Evolutionary conservation across 1,140 invertebrate genomes (phyloP).

Genomic region (Ostrea denselamellosa): DNA sequence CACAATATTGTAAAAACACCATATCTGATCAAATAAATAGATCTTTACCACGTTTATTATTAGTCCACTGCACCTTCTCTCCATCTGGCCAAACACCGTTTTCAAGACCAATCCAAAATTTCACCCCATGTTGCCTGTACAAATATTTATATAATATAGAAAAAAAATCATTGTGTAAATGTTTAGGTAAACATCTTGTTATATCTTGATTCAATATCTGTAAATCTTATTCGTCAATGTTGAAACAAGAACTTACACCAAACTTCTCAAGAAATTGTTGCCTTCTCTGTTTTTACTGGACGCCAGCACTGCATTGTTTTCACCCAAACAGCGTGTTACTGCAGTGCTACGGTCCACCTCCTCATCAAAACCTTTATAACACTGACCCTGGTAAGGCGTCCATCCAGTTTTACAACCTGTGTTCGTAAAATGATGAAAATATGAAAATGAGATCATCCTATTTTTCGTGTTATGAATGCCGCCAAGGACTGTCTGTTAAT

Average conservation of each 20-base stretch:
- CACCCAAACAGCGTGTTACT: not conserved
- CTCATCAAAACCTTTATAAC: not conserved
- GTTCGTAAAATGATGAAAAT: too few relatives aligned
- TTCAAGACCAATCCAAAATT: constrained; percentile 24
- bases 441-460: too few relatives aligned
- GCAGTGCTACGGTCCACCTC: constrained; percentile 3
- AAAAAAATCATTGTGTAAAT: too few relatives aligned
- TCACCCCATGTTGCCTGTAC: not conserved
- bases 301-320: not conserved
- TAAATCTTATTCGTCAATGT: too few relatives aligned
- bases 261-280: not conserved
- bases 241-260: not conserved
- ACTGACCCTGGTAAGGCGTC: constrained; percentile 1
- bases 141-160: too few relatives aligned
- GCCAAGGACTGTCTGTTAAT: too few relatives aligned
- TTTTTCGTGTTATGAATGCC: too few relatives aligned
- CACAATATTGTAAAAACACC: too few relatives aligned
- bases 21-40: too few relatives aligned
- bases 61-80: constrained; percentile 6
- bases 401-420: constrained; percentile 14
- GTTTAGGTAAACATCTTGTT: too few relatives aligned
- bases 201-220: too few relatives aligned
- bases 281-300: not conserved
- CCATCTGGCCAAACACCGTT: not conserved
- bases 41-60: not conserved